Evolutionary conservation across 2,797 vertebrate genomes (phyloP).

Genomic region (Bradypodion ventrale): DNA sequence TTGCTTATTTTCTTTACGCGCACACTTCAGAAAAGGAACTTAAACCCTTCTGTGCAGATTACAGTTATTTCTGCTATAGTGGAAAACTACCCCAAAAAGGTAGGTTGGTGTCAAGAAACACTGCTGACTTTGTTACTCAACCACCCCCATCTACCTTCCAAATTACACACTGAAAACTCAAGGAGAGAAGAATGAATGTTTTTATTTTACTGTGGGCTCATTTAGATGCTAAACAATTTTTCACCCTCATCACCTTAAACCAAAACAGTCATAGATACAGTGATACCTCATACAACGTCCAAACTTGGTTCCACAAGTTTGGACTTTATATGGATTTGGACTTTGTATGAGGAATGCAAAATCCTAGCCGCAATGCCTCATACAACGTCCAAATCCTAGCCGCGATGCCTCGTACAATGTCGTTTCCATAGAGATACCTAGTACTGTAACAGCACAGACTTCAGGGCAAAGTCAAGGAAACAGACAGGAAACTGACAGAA

Average conservation of each 20-base stretch:
- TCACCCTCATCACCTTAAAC: slow-evolving; percentile 57
- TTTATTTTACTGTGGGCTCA: slow-evolving; percentile 69
- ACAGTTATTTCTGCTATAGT: slow-evolving; percentile 55
- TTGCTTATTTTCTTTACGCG: slow-evolving; percentile 52
- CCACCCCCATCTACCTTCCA: slow-evolving; percentile 63
- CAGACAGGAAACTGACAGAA: no score
- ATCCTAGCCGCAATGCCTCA: no score
- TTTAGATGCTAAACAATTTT: slow-evolving; percentile 58
- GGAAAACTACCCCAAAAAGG: slow-evolving; percentile 78
- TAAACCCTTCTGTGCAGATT: slow-evolving; percentile 48
- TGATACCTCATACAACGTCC: no score
- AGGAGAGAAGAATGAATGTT: slow-evolving; percentile 72
- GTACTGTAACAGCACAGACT: no score
- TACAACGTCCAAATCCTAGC: no score
- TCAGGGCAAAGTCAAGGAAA: no score
- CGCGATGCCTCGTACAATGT: no score
- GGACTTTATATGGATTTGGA: no score
- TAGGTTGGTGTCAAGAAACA: slow-evolving; percentile 71
- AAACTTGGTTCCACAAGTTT: no score
- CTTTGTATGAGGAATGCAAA: no score
- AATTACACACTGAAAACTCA: slow-evolving; percentile 36
- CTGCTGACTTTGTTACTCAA: slow-evolving; percentile 74
- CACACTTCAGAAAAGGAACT: slow-evolving; percentile 42
- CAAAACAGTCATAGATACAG: slow-evolving; percentile 75
- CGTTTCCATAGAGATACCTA: no score